Evolutionary conservation across 2,888 invertebrate genomes (phyloP), one percentile per base, ranked within the genome.

Genomic region (Drosophila parthenogenetica): DNA sequence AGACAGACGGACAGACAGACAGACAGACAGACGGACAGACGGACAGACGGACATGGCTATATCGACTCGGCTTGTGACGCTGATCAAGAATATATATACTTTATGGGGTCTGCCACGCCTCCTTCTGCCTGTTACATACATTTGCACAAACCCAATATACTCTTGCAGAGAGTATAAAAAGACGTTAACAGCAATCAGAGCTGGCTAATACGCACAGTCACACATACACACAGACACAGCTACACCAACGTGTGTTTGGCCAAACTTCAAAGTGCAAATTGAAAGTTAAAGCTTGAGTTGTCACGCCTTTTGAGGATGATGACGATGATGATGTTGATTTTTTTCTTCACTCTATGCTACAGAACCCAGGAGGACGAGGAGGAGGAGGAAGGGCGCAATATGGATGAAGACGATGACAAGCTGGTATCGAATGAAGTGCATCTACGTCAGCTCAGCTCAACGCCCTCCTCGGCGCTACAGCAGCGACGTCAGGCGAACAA

Each of bases 351-450:
- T 40, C 32, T 43, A 10, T 10, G 25, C 61, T 69, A 37, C 78
- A 91, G 92, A 78, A 77, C 83, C 54, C 64, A 78, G 59, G 85
- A 89, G 29, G 79, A 68, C 54, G 77, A 81, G 49, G 61, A 64
- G 46, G 72, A 78, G 55, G 80, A 85, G 32, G 58, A 45, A 63
- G 83, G 86, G 46, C 79, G 74, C 77, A 88, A 75, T 72, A 91
- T 91, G 91, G 86, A 87, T 69, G 90, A 89, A 64, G 90, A 90
- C 69, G 89, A 86, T 57, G 90, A 90, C 75, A 91, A 91, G 81
- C 79, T 91, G 79, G 90, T 90, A 60, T 89, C 90, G 63, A 87
- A 87, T 45, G 89, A 90, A 69, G 90, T 87, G 80, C 89, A 88
- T 81, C 77, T 90, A 63, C 88, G 89, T 19, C 89, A 86, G 64